Percentiles rank a stretch among this genome's conserved stretches.
phyloP scores from a whole-genome alignment of 2,797 vertebrate species.

The Cossypha polioptera region DNA sequence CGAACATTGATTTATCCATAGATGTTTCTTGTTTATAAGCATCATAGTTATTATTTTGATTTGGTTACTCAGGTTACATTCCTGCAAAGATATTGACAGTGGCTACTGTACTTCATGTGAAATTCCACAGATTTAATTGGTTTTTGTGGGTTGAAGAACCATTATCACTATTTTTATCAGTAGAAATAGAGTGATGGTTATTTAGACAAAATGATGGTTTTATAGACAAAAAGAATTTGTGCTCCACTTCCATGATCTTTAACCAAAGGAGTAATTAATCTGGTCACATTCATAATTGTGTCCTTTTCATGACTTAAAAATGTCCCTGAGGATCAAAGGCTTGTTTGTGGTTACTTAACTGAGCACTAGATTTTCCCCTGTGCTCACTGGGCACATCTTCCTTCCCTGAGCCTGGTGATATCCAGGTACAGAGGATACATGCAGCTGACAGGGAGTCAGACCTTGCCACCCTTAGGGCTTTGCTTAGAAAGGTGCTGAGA shows the following conservation, averaged over 20 bases:
- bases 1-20: background rate
- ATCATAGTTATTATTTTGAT: background rate
- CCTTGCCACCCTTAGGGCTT: fast-evolving
- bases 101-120: background rate
- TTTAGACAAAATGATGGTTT: background rate
- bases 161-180: background rate
- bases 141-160: background rate
- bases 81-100: background rate
- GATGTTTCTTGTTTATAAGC: background rate
- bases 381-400: background rate
- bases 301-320: background rate
- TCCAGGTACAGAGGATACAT: fast-evolving
- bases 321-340: background rate
- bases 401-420: background rate
- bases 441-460: background rate
- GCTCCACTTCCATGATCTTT: background rate
- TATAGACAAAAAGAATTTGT: background rate
- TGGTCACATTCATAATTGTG: background rate
- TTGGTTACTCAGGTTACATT: background rate
- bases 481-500: background rate
- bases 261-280: background rate
- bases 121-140: background rate
- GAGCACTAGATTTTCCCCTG: background rate
- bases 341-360: background rate
- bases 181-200: background rate